Conservation (phyloP, 2,113 vertebrate species). For the Balaeniceps rex region DNA sequence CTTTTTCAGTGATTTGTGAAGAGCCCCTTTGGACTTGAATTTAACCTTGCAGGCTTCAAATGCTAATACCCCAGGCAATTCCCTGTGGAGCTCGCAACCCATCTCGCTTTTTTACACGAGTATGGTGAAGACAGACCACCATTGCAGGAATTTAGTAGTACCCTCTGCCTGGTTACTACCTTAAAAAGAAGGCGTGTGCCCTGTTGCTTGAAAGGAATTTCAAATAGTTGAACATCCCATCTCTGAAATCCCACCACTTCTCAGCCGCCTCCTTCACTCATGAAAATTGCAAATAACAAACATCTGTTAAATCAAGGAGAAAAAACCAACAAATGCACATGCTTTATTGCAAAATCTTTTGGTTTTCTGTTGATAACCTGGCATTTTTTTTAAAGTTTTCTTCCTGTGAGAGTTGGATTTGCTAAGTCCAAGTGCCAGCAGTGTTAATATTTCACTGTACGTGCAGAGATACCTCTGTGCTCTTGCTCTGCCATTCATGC, state of each 20-base stretch:
- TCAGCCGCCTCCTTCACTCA: neutral
- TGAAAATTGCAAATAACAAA: conserved; percentile 45
- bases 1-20: neutral
- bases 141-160: neutral
- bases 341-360: conserved; percentile 6
- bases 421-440: neutral
- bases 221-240: neutral
- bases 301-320: conserved; percentile 23
- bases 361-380: neutral
- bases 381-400: neutral
- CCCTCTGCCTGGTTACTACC: neutral
- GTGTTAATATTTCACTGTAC: neutral
- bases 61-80: neutral
- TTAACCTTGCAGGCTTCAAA: neutral
- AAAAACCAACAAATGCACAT: neutral
- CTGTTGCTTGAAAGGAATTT: neutral
- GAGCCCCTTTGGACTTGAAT: conserved; percentile 10
- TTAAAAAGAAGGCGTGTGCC: conserved; percentile 19
- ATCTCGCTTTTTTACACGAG: neutral
- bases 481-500: neutral
- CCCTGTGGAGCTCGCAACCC: neutral
- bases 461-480: neutral
- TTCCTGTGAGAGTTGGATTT: neutral
- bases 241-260: conserved; percentile 20
- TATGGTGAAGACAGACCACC: neutral